Base-by-base conservation (phyloP, 2,797 vertebrate genomes). In the Cynopterus sphinx region DNA sequence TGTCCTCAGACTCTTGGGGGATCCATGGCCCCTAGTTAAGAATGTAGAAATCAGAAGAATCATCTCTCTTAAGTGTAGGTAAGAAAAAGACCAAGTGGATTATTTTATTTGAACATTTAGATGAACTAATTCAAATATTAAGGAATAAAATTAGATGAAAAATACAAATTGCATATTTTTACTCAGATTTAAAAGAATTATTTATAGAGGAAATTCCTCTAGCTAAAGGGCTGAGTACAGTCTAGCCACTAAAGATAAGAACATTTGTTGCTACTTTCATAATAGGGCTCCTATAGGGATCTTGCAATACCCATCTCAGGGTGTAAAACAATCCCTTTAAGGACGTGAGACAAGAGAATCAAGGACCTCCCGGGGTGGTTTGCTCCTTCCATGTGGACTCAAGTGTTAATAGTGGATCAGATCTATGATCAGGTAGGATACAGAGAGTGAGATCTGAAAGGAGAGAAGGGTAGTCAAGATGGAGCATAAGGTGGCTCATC, bases 231-330 rank as follows among this genome's bases (percentile, higher is more conserved):
- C 33, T 9, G 9, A 31, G 8, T 3, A 15, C 31, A 28, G 4
- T 6, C 46, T 90, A 26, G 9, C 24, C 21, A 13, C 59, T 75
- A 5, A 39, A 65, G 43, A 16, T 3, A 22, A 59, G 73, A 53
- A 39, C 0, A 0, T 4, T 0, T 0, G 0, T 36, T 17, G 21
- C 65, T 39, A 1, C 41, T 46, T 84, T 31, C 15, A 2, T 2
- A 0, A n/a, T 24, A 39, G 6, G 74, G 6, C 39, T 59, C 49
- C 73, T 39, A 59, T 4, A 17, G 73, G 24, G 57, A 6, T n/a
- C 9, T 61, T 61, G 22, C 46, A 26, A 6, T 68, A 43, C n/a
- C 43, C 16, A 15, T 21, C 68, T 82, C 4, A 11, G 70, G 33
- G 8, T 21, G 2, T 41, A 57, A 28, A 17, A 24, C 5, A 1